These are phyloP conservation scores for Panagrolaimus sp. DNA, from an alignment of 1,140 invertebrate genomes.

Conservation along the genomic window DNA sequence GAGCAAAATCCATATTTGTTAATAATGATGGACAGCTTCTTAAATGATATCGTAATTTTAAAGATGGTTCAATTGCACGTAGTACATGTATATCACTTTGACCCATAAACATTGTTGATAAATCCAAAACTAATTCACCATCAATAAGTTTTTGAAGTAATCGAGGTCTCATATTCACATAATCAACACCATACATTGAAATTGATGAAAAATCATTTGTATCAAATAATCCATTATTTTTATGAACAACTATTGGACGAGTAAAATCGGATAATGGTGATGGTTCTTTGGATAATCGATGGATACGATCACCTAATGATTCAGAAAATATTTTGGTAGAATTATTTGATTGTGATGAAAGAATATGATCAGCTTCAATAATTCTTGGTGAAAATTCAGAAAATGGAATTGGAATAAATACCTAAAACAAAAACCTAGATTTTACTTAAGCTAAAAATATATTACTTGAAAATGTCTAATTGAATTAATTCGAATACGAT, in stretches of 20 bases:
- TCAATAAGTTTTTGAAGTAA: conserved; percentile 18
- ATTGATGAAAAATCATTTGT: conserved; percentile 48
- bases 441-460: conserved; percentile 7
- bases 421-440: conserved; percentile 26
- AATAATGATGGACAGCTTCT: conserved; percentile 35
- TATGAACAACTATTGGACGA: conserved; percentile 46
- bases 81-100: conserved; percentile 45
- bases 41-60: conserved; percentile 48
- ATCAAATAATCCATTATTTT: conserved; percentile 54
- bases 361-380: conserved; percentile 29
- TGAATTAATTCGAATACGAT: conserved; percentile 53
- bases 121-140: conserved; percentile 32
- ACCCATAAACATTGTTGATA: conserved; percentile 44
- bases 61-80: conserved; percentile 50
- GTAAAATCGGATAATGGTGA: background rate
- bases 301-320: background rate
- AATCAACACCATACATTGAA: conserved; percentile 46
- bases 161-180: conserved; percentile 31
- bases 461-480: conserved; percentile 56
- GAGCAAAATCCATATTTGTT: conserved; percentile 28
- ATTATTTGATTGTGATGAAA: conserved; percentile 7
- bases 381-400: conserved; percentile 52
- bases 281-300: background rate
- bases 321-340: background rate
- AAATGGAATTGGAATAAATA: conserved; percentile 56